Evolutionary conservation across 2,888 invertebrate species (phyloP), one percentile per base, ranked within the genome.

Genomic region (Chrysodeixis includens): DNA sequence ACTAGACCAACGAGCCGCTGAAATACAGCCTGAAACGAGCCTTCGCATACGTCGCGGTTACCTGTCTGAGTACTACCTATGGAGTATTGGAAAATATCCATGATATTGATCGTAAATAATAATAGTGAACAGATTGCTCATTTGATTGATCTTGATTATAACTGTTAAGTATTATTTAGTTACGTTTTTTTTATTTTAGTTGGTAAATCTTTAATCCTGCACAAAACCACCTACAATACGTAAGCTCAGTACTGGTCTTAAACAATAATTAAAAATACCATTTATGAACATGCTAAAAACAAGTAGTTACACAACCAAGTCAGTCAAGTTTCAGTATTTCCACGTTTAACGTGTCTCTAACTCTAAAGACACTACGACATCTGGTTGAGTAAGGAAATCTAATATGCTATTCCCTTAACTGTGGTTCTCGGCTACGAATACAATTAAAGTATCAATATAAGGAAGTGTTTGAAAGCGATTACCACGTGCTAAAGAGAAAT

Each of bases 1-100:
- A 86, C 90, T 90, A 91, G 90, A 92, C 91, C 90, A 91, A 90
- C 90, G 90, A 90, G 91, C 91, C 90, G 66, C 58, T 67, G 70
- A 57, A 14, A 46, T 9, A 14, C 4, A 58, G 32, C 14, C 32
- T 18, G 46, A 46, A 46, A 46, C 8, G 46, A 18, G 9, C 46
- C 7, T 46, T 18, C 10, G 46, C 46, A 18, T 9, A 44, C 16
- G n/a, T n/a, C n/a, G n/a, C n/a, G n/a, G n/a, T n/a, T n/a, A n/a
- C n/a, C n/a, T n/a, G n/a, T n/a, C n/a, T n/a, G n/a, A n/a, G n/a
- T n/a, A n/a, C n/a, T n/a, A n/a, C n/a, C n/a, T n/a, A n/a, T n/a
- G n/a, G n/a, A n/a, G n/a, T n/a, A n/a, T n/a, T n/a, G n/a, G n/a
- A n/a, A n/a, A n/a, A n/a, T n/a, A n/a, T n/a, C n/a, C n/a, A n/a